These are phyloP conservation scores for Epirrhoe tristata DNA, from an alignment of 2,888 invertebrate species.

Conservation along the genomic window DNA sequence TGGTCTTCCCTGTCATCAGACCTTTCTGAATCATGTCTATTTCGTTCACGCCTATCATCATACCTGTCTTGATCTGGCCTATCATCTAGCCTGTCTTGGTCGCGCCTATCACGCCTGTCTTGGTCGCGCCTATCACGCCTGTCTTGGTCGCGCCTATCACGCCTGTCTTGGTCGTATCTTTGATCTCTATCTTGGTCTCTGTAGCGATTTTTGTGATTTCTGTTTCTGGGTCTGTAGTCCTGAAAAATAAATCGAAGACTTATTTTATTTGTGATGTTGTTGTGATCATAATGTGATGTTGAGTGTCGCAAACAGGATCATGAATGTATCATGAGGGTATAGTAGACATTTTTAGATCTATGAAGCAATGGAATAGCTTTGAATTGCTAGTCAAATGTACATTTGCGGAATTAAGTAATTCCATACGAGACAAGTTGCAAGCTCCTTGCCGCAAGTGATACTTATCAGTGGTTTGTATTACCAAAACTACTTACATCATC, in stretches of 20 bases:
- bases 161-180: slow-evolving; percentile 9
- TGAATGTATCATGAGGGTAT: too few relatives aligned
- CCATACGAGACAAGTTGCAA: too few relatives aligned
- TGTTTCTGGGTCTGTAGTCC: background rate
- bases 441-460: too few relatives aligned
- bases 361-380: too few relatives aligned
- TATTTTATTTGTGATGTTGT: too few relatives aligned
- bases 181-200: slow-evolving; percentile 9
- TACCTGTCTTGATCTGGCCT: slow-evolving; percentile 4
- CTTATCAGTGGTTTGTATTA: too few relatives aligned
- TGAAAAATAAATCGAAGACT: background rate
- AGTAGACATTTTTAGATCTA: too few relatives aligned
- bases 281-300: too few relatives aligned
- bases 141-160: background rate
- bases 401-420: too few relatives aligned
- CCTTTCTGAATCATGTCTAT: slow-evolving; percentile 4
- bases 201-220: background rate
- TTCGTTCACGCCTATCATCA: background rate
- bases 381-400: too few relatives aligned
- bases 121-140: slow-evolving; percentile 2
- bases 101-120: slow-evolving; percentile 4
- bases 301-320: too few relatives aligned
- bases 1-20: slow-evolving; percentile 2
- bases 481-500: slow-evolving; percentile 12
- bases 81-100: slow-evolving; percentile 5